Evolutionary conservation across 2,888 invertebrate genomes (phyloP).

Genomic region (Spilarctia lutea): DNA sequence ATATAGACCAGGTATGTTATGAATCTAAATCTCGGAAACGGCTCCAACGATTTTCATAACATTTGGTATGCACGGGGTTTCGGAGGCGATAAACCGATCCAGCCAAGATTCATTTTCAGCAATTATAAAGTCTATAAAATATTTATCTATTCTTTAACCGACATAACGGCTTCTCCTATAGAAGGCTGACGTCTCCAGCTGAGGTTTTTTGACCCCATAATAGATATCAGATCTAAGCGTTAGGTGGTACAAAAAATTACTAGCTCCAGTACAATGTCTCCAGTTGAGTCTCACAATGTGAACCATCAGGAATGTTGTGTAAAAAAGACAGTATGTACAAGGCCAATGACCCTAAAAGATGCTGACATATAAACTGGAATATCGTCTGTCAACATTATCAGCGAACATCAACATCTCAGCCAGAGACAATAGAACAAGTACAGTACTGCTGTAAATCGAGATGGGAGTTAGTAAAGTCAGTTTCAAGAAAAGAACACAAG

Average conservation of each 20-base stretch:
- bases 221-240: not conserved
- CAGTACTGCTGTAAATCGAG: too few relatives aligned
- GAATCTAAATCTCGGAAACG: too few relatives aligned
- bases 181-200: not conserved
- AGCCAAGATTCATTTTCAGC: too few relatives aligned
- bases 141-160: not conserved
- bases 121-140: not conserved
- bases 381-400: not conserved
- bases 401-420: not conserved
- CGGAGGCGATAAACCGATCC: too few relatives aligned
- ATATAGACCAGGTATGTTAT: too few relatives aligned
- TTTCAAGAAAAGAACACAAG: too few relatives aligned
- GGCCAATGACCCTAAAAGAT: not conserved
- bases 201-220: not conserved
- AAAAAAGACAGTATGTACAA: not conserved
- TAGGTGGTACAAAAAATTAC: constrained; percentile 1
- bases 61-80: too few relatives aligned
- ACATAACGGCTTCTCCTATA: not conserved
- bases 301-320: not conserved
- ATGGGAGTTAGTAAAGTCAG: too few relatives aligned
- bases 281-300: constrained; percentile 13
- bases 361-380: constrained; percentile 1
- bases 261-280: constrained; percentile 40
- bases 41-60: too few relatives aligned
- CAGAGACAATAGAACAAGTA: not conserved